A percentile compares a stretch with the other conserved stretches of the same genome.
These are phyloP conservation scores for Stegodyphus mimosarum DNA, from an alignment of 1,140 invertebrate species.

Conservation along the genomic window DNA sequence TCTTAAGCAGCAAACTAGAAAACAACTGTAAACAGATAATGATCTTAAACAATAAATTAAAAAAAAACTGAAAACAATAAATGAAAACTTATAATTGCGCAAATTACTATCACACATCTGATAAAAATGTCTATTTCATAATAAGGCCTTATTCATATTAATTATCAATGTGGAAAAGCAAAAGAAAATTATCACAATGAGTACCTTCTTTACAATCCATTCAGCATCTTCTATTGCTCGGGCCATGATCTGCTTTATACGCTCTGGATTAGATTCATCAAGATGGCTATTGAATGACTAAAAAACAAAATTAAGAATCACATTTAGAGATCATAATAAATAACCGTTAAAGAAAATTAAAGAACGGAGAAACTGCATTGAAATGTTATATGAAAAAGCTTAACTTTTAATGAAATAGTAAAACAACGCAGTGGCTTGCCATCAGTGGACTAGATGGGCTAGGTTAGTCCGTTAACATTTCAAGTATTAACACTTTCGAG, in stretches of 20 bases:
- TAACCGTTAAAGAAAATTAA: background rate
- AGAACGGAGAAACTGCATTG: too few species aligned
- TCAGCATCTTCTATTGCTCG: slow-evolving; percentile 80
- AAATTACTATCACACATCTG: too few species aligned
- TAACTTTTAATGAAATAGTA: background rate
- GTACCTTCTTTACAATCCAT: slow-evolving; percentile 83
- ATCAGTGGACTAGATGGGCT: background rate
- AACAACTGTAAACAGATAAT: too few species aligned
- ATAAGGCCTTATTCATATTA: too few species aligned
- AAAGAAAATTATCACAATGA: too few species aligned
- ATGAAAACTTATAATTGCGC: too few species aligned
- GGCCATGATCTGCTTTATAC: slow-evolving; percentile 80
- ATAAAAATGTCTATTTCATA: too few species aligned
- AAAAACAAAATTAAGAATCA: slow-evolving; percentile 2
- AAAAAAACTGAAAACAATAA: too few species aligned
- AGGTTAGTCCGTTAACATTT: background rate
- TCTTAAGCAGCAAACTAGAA: too few species aligned
- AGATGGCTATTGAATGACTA: slow-evolving; percentile 83
- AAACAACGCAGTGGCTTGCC: background rate
- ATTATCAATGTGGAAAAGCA: too few species aligned
- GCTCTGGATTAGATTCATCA: slow-evolving; percentile 78
- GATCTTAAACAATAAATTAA: too few species aligned
- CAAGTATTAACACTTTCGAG: background rate
- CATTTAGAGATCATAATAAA: background rate
- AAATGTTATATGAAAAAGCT: background rate